These are phyloP conservation scores for Phorcus lineatus DNA, from an alignment of 2,888 invertebrate species.

Conservation along the genomic window DNA sequence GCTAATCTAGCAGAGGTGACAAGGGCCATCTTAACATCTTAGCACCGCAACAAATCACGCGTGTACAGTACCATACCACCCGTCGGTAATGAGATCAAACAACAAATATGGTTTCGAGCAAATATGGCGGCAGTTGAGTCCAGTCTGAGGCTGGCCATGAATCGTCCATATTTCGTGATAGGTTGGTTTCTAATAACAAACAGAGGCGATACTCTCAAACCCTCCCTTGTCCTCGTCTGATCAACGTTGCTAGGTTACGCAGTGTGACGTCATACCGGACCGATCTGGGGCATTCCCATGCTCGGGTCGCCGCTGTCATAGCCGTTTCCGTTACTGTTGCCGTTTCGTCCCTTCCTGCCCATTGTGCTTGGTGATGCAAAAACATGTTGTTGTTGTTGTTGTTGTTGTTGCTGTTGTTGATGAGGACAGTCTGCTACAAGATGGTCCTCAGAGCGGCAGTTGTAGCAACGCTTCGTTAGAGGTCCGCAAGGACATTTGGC, in stretches of 20 bases:
- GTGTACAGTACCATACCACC: not conserved
- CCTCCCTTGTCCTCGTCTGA: slow-evolving; percentile 6
- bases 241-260: slow-evolving; percentile 6
- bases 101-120: slow-evolving; percentile 8
- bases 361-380: not conserved
- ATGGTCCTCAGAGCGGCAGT: slow-evolving; percentile 91
- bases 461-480: slow-evolving; percentile 92
- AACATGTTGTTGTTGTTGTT: slow-evolving; percentile 30
- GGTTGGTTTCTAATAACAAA: slow-evolving; percentile 10
- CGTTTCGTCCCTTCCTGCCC: slow-evolving; percentile 31
- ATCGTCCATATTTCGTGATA: slow-evolving; percentile 10
- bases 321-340: slow-evolving; percentile 40
- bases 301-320: slow-evolving; percentile 23
- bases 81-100: slow-evolving; percentile 1
- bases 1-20: slow-evolving; percentile 9
- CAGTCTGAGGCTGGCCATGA: not conserved
- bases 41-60: slow-evolving; percentile 17
- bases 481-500: slow-evolving; percentile 91
- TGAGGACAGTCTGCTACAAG: slow-evolving; percentile 91
- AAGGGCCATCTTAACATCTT: not conserved
- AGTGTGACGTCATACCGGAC: slow-evolving; percentile 27
- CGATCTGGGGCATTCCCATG: not conserved
- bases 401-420: slow-evolving; percentile 50
- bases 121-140: slow-evolving; percentile 11
- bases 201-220: slow-evolving; percentile 9